phyloP scores from a whole-genome alignment of 2,888 invertebrate genomes.

The Ctenicera cuprea region DNA sequence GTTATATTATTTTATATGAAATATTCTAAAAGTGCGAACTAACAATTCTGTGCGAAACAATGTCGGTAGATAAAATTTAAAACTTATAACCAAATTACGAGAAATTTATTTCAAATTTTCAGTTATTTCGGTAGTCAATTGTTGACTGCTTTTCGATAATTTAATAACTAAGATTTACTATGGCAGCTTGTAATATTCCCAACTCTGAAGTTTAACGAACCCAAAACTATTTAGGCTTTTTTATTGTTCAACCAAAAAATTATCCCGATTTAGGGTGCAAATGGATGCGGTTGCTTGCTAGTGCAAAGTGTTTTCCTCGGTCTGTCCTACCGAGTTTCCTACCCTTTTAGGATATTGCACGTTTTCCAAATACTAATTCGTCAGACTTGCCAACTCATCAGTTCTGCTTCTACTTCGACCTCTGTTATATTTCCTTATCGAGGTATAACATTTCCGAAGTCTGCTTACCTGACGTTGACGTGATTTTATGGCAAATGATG shows the following conservation, averaged over 20 bases:
- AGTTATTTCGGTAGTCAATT: too few species aligned
- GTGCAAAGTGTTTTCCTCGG: background rate
- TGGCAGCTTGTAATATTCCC: too few species aligned
- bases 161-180: too few species aligned
- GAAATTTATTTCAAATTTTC: too few species aligned
- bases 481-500: background rate
- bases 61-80: too few species aligned
- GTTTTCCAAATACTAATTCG: background rate
- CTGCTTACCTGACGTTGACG: background rate
- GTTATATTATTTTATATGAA: too few species aligned
- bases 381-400: background rate
- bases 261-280: background rate
- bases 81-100: too few species aligned
- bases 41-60: too few species aligned
- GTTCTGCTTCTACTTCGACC: background rate
- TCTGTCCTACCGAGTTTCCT: too few species aligned
- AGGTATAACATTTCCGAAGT: background rate
- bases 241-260: background rate
- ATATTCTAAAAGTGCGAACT: too few species aligned
- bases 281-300: background rate
- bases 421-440: background rate
- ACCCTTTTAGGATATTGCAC: conserved; percentile 8
- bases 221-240: background rate
- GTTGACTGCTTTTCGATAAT: too few species aligned
- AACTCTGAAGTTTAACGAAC: too few species aligned